These are phyloP conservation scores for Platalea minor DNA, from an alignment of 2,797 vertebrate genomes.

Conservation along the genomic window DNA sequence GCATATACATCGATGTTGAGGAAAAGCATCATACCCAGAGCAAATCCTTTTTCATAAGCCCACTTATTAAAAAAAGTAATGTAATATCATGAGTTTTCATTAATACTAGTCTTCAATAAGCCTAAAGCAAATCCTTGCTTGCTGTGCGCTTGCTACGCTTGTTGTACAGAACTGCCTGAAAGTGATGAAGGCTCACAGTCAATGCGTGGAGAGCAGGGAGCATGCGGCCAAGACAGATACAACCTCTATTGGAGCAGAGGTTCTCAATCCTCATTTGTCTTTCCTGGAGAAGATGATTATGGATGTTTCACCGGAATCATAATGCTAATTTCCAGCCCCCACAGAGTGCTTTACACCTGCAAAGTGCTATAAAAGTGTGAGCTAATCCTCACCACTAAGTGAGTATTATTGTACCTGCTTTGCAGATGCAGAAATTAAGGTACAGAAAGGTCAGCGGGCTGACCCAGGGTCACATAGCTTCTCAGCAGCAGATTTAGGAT, in stretches of 20 bases:
- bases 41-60: conserved; percentile 51
- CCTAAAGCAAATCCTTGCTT: conserved; percentile 56
- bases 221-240: accelerated
- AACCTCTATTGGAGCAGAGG: not conserved
- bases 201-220: not conserved
- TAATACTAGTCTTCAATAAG: conserved; percentile 54
- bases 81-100: conserved; percentile 59
- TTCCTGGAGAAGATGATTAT: not conserved
- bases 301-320: not conserved
- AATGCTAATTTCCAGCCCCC: not conserved
- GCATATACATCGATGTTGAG: not conserved
- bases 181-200: not conserved
- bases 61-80: conserved; percentile 54
- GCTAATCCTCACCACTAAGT: not conserved
- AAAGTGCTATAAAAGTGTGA: not conserved
- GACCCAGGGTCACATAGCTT: not conserved
- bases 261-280: not conserved
- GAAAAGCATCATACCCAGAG: not conserved
- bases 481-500: not conserved
- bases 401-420: not conserved
- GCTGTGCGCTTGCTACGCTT: not conserved
- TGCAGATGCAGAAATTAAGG: not conserved
- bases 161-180: conserved; percentile 18
- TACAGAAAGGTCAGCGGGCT: not conserved
- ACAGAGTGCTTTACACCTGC: not conserved